Base-by-base conservation (phyloP, 1,140 invertebrate species). In the Leptonema lineaticorne region DNA sequence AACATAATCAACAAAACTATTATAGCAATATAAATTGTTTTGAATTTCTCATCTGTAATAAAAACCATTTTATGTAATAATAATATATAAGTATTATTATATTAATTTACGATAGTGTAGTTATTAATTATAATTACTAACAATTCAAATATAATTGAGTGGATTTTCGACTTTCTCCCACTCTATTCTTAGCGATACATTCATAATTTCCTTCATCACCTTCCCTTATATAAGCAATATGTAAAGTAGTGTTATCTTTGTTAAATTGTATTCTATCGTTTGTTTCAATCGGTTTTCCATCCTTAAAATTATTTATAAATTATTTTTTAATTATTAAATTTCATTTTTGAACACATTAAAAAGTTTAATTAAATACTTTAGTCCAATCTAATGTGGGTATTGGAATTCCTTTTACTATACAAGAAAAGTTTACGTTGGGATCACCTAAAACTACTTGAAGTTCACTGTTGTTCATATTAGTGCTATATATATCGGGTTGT, bases 1-100 rank as follows among this genome's bases (percentile, higher is more conserved):
- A 89, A 74, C 18, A 83, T 26, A 0, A 85, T 72, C 26, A 86
- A 76, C 1, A 84, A 74, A 1, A 81, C 78, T 4, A 82, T 79
- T 11, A 78, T 73, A 68, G 73, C 65, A 41, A 80, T 77, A 74
- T 78, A 79, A 4, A 66, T 60, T 46, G 58, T 29, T 63, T 73
- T 74, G 18, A 63, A 71, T 57, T 63, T 24, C 59, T 30, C 29
- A 69, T 60, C 69, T 71, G 48, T 29, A 67, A 74, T 26, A 60
- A 24, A 59, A 68, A 68, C n/a, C n/a, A n/a, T 20, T 46, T 48
- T 5, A 48, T 66, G 28, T n/a, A 30, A 16, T 70, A 63, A 78
- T 71, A 63, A 74, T 62, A 60, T 62, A 62, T 0, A 74, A 68
- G 8, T 75, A 57, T 50, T 72, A 73, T 72, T 76, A 74, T 14